Base-by-base conservation (phyloP, 2,113 vertebrate species). In the Pelecanus crispus region DNA sequence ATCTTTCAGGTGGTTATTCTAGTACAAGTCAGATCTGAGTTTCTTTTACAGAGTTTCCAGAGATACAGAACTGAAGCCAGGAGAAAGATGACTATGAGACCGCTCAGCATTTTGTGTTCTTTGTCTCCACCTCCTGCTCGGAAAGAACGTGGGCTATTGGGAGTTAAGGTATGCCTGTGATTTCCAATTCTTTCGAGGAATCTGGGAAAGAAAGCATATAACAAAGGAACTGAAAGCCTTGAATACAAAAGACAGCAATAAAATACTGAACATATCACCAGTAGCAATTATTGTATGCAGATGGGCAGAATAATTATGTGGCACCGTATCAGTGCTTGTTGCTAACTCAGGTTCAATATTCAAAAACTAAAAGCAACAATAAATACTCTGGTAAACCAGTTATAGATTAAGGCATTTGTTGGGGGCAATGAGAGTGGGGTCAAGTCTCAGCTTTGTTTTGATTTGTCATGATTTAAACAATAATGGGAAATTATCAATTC, bases 101-200 rank as follows among this genome's bases (percentile, higher is more conserved):
- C 9, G 34, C 80, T 47, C 36, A 62, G 49, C 34, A 77, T 96
- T 81, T 68, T 80, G 62, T 85, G 91, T 94, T 65, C 96, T 96
- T 81, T 97, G 97, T 96, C 97, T 96, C 94, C 96, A 95, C 73
- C 96, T 95, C 73, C 78, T 92, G 95, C 63, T 80, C 73, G 45
- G 52, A 92, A 90, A 65, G 53, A 75, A 75, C 1, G 0, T 47
- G 44, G 26, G 14, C 36, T 75, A 53, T 44, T 79, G 8, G 6
- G 24, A 58, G 13, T 56, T 85, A 70, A 67, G 19, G 26, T 45
- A 58, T 10, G 44, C 11, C 53, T 75, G 21, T 28, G 21, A 61
- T 61, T 88, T 71, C 34, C 17, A 63, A 32, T 52, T 71, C 29
- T 29, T 61, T 68, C 4, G 7, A 4, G 44, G 20, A 81, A 87